Conservation (phyloP, 1,140 invertebrate species). For the Zaprionus camerounensis region DNA sequence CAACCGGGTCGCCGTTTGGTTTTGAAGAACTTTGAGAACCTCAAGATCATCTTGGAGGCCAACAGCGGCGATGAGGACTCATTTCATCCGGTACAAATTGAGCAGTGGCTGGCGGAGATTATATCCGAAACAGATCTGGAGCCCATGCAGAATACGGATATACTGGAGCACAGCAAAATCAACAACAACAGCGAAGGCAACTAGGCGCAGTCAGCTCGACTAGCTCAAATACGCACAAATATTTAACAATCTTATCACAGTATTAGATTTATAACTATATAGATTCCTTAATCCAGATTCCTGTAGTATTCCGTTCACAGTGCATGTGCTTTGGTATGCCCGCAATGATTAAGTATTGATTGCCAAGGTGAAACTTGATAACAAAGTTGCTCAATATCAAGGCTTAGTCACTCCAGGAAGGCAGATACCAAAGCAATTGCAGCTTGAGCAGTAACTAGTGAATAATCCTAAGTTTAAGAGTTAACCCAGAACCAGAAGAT, state of each 20-base stretch:
- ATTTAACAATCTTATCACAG: constrained; percentile 44
- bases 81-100: constrained; percentile 85
- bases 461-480: not conserved
- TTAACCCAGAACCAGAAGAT: not conserved
- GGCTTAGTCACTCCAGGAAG: not conserved
- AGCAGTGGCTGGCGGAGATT: constrained; percentile 86
- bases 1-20: constrained; percentile 69
- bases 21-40: constrained; percentile 81
- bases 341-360: not conserved
- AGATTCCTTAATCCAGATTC: not conserved
- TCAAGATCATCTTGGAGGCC: constrained; percentile 73
- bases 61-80: constrained; percentile 72
- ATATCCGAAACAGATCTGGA: constrained; percentile 86
- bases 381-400: too few species aligned
- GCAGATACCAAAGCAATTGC: not conserved
- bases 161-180: constrained; percentile 84
- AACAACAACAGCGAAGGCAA: constrained; percentile 68
- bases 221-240: constrained; percentile 2
- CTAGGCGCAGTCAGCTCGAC: constrained; percentile 20
- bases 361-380: not conserved
- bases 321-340: not conserved
- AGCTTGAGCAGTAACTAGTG: not conserved
- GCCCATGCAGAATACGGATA: constrained; percentile 85
- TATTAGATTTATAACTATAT: constrained; percentile 40
- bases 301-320: not conserved